Percentiles rank a stretch among this genome's conserved stretches.
phyloP scores from a whole-genome alignment of 2,797 vertebrate species.

The Spheniscus humboldti region DNA sequence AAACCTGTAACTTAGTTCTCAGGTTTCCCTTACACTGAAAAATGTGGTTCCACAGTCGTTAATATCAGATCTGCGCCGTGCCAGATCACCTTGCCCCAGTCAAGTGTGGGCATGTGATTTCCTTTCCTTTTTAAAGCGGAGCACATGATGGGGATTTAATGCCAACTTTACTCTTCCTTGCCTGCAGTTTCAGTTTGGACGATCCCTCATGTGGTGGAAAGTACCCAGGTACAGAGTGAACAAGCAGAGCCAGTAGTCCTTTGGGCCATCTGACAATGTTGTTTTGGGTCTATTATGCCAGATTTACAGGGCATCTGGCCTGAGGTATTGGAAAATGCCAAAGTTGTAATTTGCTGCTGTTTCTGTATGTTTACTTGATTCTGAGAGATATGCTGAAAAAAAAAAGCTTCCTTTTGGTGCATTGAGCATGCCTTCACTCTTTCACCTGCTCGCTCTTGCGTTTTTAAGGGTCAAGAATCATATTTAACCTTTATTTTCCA shows the following conservation, averaged over 20 bases:
- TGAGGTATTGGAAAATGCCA: not conserved
- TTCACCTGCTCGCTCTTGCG: not conserved
- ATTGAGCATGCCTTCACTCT: not conserved
- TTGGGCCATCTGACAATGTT: not conserved
- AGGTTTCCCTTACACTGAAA: not conserved
- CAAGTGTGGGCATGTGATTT: not conserved
- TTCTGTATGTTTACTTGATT: not conserved
- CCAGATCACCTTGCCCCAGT: not conserved
- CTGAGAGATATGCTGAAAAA: not conserved
- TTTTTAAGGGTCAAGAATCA: not conserved
- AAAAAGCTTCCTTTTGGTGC: not conserved
- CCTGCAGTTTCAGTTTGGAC: not conserved
- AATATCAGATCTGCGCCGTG: not conserved
- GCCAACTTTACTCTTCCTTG: not conserved
- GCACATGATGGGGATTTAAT: not conserved
- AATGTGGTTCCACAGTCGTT: not conserved
- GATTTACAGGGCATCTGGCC: not conserved
- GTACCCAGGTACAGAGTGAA: not conserved
- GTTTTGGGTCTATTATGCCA: not conserved
- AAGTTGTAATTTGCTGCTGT: not conserved
- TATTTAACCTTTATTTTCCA: not conserved
- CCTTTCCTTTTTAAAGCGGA: not conserved
- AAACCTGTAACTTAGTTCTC: not conserved
- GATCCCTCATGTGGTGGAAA: not conserved
- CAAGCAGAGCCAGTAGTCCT: not conserved